Evolutionary conservation across 2,888 invertebrate species (phyloP), one percentile per base, ranked within the genome.

Genomic region (Dryocosmus kuriphilus): DNA sequence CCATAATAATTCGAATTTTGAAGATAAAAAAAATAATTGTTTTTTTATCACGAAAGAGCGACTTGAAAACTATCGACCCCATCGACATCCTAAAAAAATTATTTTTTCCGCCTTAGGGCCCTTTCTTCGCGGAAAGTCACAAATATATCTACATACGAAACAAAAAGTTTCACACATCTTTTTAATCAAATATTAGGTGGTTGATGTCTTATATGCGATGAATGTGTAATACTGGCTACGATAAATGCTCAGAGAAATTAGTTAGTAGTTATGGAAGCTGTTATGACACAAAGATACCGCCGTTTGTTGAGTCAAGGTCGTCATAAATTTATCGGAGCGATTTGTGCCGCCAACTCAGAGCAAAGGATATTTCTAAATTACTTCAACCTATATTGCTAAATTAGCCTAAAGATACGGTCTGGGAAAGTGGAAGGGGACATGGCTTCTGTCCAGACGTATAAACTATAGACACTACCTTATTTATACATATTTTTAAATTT

Each of bases 241-340:
- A n/a, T 51, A 7, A 6, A 51, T 51, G n/a, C 51, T 51, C 51
- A 51, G n/a, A 51, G 51, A 51, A 51, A 19, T 51, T 19, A 51
- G 51, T 51, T 7, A 51, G 6, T 7, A 51, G 6, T 6, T n/a
- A 14, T 51, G 51, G n/a, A n/a, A 19, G 3, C 51, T 51, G 51
- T 51, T 51, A 51, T 51, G 51, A 2, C 51, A 51, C 51, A n/a
- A 8, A 51, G 51, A 51, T 51, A 51, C n/a, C 51, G 51, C 51
- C n/a, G 51, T n/a, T n/a, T 51, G 51, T 51, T 51, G 46, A 51
- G n/a, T 51, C 38, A 60, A 74, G 61, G 38, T 61, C 35, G 27
- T 63, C 74, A 74, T 75, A 77, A 51, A 57, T 51, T 27, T 46
- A 4, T 61, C 35, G 22, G 38, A 32, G 32, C 63, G 27, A 51